Conservation (phyloP, 2,797 vertebrate genomes). For the Premnoplex brunnescens region DNA sequence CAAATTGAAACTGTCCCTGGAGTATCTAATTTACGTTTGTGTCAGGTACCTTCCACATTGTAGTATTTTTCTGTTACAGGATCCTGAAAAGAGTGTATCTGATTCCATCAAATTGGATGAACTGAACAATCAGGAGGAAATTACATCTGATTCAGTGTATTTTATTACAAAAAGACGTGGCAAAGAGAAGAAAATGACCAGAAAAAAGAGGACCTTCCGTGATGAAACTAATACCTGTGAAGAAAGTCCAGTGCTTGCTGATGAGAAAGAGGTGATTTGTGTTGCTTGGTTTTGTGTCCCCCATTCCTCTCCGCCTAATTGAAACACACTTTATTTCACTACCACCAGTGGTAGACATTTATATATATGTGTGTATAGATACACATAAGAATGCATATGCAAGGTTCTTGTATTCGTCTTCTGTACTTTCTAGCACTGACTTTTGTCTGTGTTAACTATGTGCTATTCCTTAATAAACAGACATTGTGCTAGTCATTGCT, state of each 20-base stretch:
- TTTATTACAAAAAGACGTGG: conserved; percentile 75
- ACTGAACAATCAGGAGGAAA: background rate
- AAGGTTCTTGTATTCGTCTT: background rate
- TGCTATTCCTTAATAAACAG: background rate
- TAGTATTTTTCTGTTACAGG: conserved; percentile 61
- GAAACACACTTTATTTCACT: background rate
- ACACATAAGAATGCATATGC: rapidly evolving
- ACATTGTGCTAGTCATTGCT: background rate
- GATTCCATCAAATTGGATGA: background rate
- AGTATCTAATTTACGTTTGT: background rate
- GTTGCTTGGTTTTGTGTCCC: background rate
- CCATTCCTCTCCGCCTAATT: background rate
- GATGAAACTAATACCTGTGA: background rate
- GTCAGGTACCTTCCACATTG: background rate
- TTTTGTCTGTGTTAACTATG: background rate
- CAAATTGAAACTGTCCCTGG: background rate
- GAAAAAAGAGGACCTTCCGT: conserved; percentile 54
- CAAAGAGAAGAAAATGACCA: conserved; percentile 46
- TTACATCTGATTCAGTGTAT: background rate
- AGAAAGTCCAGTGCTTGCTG: background rate
- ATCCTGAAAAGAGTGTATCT: background rate
- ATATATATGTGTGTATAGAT: rapidly evolving
- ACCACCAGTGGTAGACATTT: background rate
- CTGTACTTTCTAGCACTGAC: background rate
- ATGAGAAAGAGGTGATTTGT: conserved; percentile 42